Percentiles rank a stretch among this genome's conserved stretches.
phyloP scores from a whole-genome alignment of 2,113 vertebrate genomes.

The Emberiza fucata region DNA sequence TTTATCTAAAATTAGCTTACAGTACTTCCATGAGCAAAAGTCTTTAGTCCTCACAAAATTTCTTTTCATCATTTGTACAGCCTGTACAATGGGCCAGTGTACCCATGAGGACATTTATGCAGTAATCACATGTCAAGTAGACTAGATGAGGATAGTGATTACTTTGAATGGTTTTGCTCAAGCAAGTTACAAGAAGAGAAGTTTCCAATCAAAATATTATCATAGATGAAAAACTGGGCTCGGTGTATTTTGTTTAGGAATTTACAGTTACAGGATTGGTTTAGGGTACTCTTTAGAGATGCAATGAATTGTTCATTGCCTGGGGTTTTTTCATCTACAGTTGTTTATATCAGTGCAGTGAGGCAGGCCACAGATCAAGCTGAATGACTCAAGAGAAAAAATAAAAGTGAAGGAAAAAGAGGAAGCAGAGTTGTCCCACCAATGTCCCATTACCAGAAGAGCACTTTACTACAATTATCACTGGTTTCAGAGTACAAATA shows the following conservation, averaged over 20 bases:
- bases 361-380: not conserved
- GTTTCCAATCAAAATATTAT: not conserved
- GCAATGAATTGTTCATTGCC: not conserved
- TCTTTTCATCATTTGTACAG: not conserved
- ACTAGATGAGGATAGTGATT: not conserved
- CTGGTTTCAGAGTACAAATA: not conserved
- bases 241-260: not conserved
- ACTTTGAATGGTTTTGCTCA: not conserved
- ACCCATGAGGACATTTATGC: not conserved
- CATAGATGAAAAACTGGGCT: not conserved
- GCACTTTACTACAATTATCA: not conserved
- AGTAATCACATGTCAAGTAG: not conserved
- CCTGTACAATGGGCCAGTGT: not conserved
- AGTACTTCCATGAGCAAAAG: not conserved
- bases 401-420: not conserved
- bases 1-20: not conserved
- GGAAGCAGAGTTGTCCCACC: not conserved
- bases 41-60: not conserved
- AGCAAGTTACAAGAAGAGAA: not conserved
- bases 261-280: not conserved
- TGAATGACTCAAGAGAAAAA: not conserved
- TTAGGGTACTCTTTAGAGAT: not conserved
- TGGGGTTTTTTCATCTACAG: not conserved
- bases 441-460: not conserved
- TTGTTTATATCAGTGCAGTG: not conserved